These are phyloP conservation scores for Acanthurus tractus DNA, from an alignment of 2,797 vertebrate genomes.

Conservation along the genomic window DNA sequence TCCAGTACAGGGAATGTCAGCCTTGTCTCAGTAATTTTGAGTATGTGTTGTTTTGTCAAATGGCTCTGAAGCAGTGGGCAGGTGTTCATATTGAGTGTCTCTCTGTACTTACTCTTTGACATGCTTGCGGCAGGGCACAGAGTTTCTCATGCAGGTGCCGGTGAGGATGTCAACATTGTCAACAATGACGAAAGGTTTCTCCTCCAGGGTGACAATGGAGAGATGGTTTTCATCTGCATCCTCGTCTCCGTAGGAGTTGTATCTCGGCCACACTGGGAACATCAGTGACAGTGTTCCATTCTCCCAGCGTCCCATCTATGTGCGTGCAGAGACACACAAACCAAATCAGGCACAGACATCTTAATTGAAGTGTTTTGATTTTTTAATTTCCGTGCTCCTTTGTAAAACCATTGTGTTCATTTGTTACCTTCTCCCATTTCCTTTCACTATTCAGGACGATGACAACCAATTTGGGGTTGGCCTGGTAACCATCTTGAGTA, in stretches of 20 bases:
- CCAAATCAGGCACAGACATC: conserved; percentile 29
- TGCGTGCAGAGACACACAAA: conserved; percentile 27
- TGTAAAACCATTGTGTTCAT: conserved; percentile 13
- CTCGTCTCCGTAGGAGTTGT: conserved; percentile 93
- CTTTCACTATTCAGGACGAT: conserved; percentile 94
- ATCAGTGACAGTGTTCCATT: conserved; percentile 92
- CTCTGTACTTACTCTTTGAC: conserved; percentile 91
- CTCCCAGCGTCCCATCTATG: conserved; percentile 97
- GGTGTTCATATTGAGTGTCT: background rate
- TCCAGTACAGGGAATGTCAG: conserved; percentile 2
- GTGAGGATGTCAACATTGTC: conserved; percentile 97
- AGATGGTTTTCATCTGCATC: conserved; percentile 98
- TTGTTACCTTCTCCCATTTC: conserved; percentile 94
- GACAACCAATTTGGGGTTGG: conserved; percentile 95
- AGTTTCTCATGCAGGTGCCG: conserved; percentile 96
- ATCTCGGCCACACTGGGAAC: conserved; percentile 96
- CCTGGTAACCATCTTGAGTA: conserved; percentile 97
- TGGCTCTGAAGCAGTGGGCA: conserved; percentile 6
- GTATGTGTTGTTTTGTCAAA: conserved; percentile 16
- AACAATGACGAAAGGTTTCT: conserved; percentile 97
- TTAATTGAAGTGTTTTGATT: conserved; percentile 34
- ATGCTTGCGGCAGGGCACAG: conserved; percentile 95
- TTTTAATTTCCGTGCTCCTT: conserved; percentile 41
- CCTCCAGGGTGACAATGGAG: conserved; percentile 97
- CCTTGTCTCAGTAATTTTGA: background rate